Percentiles rank a stretch among this genome's conserved stretches.
These are phyloP conservation scores for Drosophila sulfurigaster DNA, from an alignment of 1,140 invertebrate genomes.

Conservation along the genomic window DNA sequence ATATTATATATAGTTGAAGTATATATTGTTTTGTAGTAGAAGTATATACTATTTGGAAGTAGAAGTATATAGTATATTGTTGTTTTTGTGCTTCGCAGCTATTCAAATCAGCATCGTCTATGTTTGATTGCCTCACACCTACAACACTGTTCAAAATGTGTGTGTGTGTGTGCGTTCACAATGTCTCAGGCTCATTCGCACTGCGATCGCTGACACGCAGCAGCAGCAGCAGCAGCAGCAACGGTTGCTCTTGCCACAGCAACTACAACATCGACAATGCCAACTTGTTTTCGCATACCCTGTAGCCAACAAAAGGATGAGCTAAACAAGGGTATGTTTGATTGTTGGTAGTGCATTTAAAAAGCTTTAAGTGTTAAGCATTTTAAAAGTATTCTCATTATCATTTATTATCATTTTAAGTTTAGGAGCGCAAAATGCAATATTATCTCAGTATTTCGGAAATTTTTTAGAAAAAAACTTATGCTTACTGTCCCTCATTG, in stretches of 20 bases:
- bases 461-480: too few species aligned
- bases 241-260: not conserved
- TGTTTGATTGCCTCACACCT: slow-evolving; percentile 29
- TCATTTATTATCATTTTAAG: too few species aligned
- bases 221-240: slow-evolving; percentile 17
- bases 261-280: slow-evolving; percentile 21
- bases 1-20: too few species aligned
- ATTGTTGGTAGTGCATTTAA: too few species aligned
- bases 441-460: too few species aligned
- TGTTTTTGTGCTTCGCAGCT: not conserved
- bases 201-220: slow-evolving; percentile 39
- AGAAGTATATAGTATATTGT: too few species aligned
- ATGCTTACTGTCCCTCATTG: too few species aligned
- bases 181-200: slow-evolving; percentile 43
- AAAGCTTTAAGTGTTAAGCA: too few species aligned
- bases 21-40: too few species aligned
- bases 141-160: not conserved
- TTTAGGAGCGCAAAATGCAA: too few species aligned
- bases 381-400: too few species aligned
- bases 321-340: not conserved
- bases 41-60: too few species aligned
- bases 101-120: slow-evolving; percentile 19
- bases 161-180: slow-evolving; percentile 10
- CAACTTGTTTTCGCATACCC: slow-evolving; percentile 39
- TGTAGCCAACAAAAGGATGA: not conserved